Conservation (phyloP, 2,113 vertebrate species). For the Myiagra hebetior region DNA sequence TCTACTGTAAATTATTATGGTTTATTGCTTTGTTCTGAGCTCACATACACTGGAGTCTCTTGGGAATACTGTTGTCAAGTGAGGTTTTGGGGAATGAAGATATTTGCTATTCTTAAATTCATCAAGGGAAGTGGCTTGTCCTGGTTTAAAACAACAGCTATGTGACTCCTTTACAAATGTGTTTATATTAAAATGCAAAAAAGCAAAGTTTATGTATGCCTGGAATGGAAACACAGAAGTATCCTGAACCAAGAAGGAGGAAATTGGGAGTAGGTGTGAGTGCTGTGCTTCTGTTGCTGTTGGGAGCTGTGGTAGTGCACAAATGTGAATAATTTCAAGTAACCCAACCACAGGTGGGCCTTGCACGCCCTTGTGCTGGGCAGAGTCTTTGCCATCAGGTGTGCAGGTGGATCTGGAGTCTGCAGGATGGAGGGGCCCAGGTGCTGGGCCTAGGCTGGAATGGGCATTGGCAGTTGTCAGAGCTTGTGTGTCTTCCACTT, state of each 20-base stretch:
- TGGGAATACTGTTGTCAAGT: conserved; percentile 18
- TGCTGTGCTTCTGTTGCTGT: neutral
- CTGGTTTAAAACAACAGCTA: neutral
- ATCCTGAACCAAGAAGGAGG: neutral
- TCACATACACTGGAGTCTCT: neutral
- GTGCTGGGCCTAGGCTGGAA: neutral
- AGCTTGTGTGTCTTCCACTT: neutral
- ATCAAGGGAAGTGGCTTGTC: conserved; percentile 8
- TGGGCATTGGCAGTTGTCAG: neutral
- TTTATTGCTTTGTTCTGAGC: conserved; percentile 46
- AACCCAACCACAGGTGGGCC: neutral
- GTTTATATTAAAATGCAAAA: neutral
- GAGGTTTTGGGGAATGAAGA: conserved; percentile 22
- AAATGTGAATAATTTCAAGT: neutral
- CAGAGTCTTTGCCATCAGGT: neutral
- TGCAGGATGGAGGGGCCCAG: neutral
- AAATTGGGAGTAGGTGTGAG: neutral
- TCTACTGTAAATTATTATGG: neutral
- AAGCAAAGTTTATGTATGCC: neutral
- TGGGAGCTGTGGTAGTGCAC: neutral
- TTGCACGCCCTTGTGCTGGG: neutral
- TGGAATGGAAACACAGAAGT: neutral
- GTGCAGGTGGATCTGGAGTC: neutral
- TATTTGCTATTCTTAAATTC: conserved; percentile 12
- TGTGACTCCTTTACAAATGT: neutral